These are phyloP conservation scores for Agonopterix heracliana DNA, from an alignment of 2,888 invertebrate species.

Conservation along the genomic window DNA sequence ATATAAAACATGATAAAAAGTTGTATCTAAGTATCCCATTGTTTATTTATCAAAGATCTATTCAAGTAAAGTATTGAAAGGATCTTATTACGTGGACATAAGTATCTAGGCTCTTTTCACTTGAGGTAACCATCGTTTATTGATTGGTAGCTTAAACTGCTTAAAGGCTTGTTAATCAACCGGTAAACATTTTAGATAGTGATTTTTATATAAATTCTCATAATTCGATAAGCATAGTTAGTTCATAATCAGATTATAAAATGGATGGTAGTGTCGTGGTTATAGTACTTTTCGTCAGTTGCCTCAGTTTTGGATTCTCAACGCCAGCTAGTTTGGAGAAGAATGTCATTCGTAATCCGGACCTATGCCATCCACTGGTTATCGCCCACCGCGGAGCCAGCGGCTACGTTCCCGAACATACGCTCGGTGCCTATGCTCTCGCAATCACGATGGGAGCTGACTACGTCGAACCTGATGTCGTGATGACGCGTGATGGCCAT, in stretches of 20 bases:
- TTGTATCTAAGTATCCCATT: too few species aligned
- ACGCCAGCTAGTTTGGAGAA: background rate
- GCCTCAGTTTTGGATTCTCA: background rate
- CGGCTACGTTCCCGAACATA: conserved; percentile 65
- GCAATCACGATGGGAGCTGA: conserved; percentile 63
- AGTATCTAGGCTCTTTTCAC: too few species aligned
- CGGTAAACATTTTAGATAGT: too few species aligned
- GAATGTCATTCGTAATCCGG: conserved; percentile 18
- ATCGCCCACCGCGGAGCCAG: conserved; percentile 63
- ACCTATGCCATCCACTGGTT: conserved; percentile 41
- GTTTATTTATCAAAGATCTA: too few species aligned
- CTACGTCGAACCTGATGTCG: conserved; percentile 63
- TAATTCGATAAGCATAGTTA: background rate
- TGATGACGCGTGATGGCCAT: conserved; percentile 56
- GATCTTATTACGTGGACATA: too few species aligned
- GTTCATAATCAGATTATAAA: background rate
- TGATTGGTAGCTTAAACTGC: too few species aligned
- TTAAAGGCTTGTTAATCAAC: too few species aligned
- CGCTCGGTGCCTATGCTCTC: conserved; percentile 58
- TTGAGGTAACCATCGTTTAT: too few species aligned
- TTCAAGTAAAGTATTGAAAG: too few species aligned
- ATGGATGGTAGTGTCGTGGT: background rate
- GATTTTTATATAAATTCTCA: too few species aligned
- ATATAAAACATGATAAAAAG: too few species aligned
- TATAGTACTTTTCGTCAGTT: background rate